Conservation (phyloP, 2,797 vertebrate genomes). For the Phrynocephalus forsythii region DNA sequence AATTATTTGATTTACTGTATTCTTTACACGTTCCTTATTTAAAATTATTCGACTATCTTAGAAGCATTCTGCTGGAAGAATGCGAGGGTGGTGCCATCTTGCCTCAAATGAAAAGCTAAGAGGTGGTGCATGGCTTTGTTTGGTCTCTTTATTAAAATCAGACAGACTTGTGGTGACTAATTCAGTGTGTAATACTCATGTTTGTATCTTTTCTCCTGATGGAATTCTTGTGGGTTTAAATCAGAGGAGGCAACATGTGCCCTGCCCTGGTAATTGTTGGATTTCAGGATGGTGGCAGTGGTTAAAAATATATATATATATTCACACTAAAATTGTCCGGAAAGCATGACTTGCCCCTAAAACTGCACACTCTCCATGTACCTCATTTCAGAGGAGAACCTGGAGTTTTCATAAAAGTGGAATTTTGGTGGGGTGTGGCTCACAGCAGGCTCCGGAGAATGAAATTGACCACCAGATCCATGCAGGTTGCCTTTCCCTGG, state of each 20-base stretch:
- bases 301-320: background rate
- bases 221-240: background rate
- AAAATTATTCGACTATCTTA: slow-evolving; percentile 65
- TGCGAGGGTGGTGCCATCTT: slow-evolving; percentile 64
- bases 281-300: too few relatives aligned
- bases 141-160: slow-evolving; percentile 51
- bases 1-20: slow-evolving; percentile 72
- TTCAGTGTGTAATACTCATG: background rate
- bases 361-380: background rate
- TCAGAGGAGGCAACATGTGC: background rate
- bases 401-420: background rate
- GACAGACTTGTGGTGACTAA: slow-evolving; percentile 14
- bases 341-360: background rate
- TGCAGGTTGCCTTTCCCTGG: background rate
- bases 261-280: background rate
- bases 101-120: slow-evolving; percentile 59
- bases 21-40: slow-evolving; percentile 67
- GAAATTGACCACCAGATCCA: background rate
- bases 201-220: background rate
- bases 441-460: background rate
- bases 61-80: slow-evolving; percentile 49
- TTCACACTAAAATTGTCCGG: background rate
- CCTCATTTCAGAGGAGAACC: background rate
- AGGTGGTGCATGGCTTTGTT: slow-evolving; percentile 1
- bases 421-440: background rate